Conservation (phyloP, 2,113 vertebrate species). For the Mastomys coucha region DNA sequence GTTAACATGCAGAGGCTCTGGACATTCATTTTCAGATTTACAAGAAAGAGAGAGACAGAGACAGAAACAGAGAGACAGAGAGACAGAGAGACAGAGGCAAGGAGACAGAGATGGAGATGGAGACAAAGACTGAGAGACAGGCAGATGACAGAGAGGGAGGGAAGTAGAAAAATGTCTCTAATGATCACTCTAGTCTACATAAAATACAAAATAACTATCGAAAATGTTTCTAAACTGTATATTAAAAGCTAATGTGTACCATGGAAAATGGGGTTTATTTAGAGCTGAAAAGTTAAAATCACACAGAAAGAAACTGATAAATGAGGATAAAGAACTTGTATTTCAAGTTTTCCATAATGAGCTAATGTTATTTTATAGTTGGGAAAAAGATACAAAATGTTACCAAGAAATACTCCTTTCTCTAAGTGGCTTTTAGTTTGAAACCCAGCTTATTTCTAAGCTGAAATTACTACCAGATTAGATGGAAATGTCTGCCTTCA, state of each 20-base stretch:
- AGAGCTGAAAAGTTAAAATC: constrained; percentile 35
- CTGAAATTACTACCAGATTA: constrained; percentile 49
- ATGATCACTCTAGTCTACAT: neutral
- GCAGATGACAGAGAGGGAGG: neutral
- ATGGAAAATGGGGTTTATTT: neutral
- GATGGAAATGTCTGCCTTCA: constrained; percentile 25
- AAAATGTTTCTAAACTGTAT: constrained; percentile 1
- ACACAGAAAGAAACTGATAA: neutral
- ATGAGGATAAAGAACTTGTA: neutral
- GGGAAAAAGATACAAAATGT: neutral
- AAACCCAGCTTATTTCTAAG: constrained; percentile 56
- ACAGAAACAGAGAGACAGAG: neutral
- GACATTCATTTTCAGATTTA: constrained; percentile 38
- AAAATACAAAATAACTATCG: constrained; percentile 20
- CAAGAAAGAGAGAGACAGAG: neutral
- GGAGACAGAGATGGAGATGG: neutral
- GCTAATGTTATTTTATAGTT: neutral
- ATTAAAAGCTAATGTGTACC: neutral
- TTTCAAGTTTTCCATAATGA: neutral
- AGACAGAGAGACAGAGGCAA: neutral
- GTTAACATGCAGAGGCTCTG: neutral
- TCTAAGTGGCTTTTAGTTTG: constrained; percentile 30
- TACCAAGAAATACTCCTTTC: constrained; percentile 45
- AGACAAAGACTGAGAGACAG: neutral
- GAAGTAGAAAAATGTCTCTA: neutral